phyloP scores from a whole-genome alignment of 2,888 invertebrate genomes.

The Amphipoea lucens region DNA sequence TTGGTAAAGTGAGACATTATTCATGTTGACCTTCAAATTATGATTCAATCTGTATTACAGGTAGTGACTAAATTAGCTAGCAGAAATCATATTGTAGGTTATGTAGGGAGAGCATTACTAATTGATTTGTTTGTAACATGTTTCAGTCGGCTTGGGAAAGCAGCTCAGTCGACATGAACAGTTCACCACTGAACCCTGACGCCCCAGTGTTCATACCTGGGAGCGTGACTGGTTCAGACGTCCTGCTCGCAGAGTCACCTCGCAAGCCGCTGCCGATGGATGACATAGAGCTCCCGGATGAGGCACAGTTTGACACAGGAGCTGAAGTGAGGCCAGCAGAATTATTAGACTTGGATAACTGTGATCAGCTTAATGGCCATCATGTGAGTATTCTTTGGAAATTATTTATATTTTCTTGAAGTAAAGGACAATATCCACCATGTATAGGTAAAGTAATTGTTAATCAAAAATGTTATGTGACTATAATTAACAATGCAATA shows the following conservation, averaged over 20 bases:
- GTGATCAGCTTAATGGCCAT: constrained; percentile 90
- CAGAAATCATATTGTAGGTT: constrained; percentile 35
- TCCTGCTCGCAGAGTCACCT: constrained; percentile 93
- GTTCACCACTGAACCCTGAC: constrained; percentile 95
- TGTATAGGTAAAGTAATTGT: not conserved
- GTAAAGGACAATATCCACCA: not conserved
- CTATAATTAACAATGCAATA: constrained; percentile 19
- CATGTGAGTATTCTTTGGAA: constrained; percentile 80
- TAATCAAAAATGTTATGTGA: not conserved
- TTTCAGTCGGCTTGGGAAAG: constrained; percentile 88
- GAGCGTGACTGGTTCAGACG: constrained; percentile 86
- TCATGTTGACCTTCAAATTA: constrained; percentile 49
- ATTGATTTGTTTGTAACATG: constrained; percentile 29
- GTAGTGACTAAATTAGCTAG: constrained; percentile 42
- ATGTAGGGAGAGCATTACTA: constrained; percentile 30
- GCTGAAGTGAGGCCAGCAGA: constrained; percentile 92
- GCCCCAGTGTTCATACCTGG: constrained; percentile 96
- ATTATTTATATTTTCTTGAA: not conserved
- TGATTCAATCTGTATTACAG: constrained; percentile 58
- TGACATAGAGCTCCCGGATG: constrained; percentile 91
- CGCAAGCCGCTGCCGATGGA: constrained; percentile 92
- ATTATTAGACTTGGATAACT: constrained; percentile 86
- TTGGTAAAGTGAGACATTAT: constrained; percentile 17
- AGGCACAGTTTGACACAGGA: constrained; percentile 92
- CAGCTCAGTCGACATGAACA: constrained; percentile 92